Percentiles rank a stretch among this genome's conserved stretches.
Evolutionary conservation across 2,113 vertebrate genomes (phyloP).

Genomic region (Butorides virescens): DNA sequence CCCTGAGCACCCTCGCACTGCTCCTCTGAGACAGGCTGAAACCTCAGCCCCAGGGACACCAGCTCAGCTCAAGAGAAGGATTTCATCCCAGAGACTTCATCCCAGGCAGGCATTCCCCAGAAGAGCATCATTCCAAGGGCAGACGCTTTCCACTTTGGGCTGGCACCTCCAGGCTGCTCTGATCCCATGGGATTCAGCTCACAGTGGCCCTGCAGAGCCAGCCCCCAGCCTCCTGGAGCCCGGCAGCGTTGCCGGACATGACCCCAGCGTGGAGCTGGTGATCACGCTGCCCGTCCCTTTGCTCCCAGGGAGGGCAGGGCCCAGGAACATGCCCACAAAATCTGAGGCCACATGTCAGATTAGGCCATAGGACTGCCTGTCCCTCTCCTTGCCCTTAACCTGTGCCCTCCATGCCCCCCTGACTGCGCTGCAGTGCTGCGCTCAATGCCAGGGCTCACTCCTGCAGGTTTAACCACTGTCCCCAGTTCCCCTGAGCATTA

Average conservation of each 20-base stretch:
- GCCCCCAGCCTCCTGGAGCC: not conserved
- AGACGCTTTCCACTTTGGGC: not conserved
- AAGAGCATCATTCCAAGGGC: not conserved
- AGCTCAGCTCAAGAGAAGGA: not conserved
- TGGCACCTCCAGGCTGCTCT: not conserved
- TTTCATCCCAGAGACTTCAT: not conserved
- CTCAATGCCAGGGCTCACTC: not conserved
- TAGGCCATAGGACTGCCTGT: not conserved
- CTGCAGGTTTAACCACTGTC: slow-evolving; percentile 41
- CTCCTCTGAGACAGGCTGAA: not conserved
- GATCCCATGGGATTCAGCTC: not conserved
- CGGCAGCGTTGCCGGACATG: accelerated
- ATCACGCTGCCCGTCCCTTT: not conserved
- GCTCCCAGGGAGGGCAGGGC: not conserved
- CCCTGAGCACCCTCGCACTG: accelerated
- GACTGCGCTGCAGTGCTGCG: accelerated
- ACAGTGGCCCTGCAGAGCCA: not conserved
- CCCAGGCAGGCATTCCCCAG: not conserved
- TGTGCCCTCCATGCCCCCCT: not conserved
- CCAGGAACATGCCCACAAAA: not conserved
- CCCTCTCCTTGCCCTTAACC: not conserved
- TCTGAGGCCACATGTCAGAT: not conserved
- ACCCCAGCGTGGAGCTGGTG: not conserved
- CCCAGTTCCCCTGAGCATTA: slow-evolving; percentile 53
- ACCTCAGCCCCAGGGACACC: not conserved